Evolutionary conservation across 2,797 vertebrate species (phyloP).

Genomic region (Morus bassanus): DNA sequence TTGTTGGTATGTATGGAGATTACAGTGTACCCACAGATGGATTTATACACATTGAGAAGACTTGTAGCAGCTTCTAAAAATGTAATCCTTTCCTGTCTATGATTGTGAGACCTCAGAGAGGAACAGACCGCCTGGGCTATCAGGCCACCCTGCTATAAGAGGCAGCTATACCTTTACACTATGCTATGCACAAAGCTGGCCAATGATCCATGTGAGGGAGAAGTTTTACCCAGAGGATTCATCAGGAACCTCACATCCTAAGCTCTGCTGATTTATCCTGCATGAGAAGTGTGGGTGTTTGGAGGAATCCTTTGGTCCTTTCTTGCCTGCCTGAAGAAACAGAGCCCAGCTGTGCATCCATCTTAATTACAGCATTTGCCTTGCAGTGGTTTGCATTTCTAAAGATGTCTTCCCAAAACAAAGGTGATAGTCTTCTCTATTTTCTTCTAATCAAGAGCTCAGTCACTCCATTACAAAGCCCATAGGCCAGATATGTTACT

Average conservation of each 20-base stretch:
- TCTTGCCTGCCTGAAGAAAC: background rate
- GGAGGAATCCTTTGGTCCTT: background rate
- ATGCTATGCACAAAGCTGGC: background rate
- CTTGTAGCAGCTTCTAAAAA: background rate
- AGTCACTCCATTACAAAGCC: background rate
- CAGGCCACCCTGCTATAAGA: background rate
- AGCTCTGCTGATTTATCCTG: background rate
- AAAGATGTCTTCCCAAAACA: background rate
- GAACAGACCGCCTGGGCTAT: background rate
- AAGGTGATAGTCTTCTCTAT: background rate
- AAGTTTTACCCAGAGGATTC: background rate
- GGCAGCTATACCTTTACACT: background rate
- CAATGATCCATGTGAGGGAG: rapidly evolving
- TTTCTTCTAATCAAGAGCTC: background rate
- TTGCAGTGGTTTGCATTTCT: background rate
- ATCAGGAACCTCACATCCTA: background rate
- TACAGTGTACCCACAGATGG: background rate
- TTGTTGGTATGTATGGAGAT: background rate
- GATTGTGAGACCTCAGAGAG: background rate
- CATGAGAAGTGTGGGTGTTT: background rate
- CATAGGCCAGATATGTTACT: background rate
- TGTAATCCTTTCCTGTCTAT: background rate
- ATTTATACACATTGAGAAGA: background rate
- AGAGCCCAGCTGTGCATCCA: background rate
- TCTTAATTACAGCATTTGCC: background rate